These are phyloP conservation scores for Chrysolina americana DNA, from an alignment of 2,888 invertebrate genomes.

Conservation along the genomic window DNA sequence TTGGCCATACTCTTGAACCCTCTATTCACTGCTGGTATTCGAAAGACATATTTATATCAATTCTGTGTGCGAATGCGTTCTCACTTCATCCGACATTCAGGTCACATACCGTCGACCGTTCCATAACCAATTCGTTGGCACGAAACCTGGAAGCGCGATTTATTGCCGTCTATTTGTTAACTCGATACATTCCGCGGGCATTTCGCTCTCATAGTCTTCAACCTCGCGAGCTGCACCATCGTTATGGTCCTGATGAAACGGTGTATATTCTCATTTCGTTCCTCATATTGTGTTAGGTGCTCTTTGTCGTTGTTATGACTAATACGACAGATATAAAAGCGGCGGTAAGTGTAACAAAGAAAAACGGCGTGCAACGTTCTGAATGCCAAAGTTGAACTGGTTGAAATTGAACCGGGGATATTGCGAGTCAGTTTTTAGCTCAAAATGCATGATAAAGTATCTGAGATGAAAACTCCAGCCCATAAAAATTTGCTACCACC, in stretches of 20 bases:
- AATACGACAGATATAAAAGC: slow-evolving; percentile 25
- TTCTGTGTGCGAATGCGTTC: neutral
- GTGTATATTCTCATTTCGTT: slow-evolving; percentile 29
- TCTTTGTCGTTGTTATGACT: slow-evolving; percentile 30
- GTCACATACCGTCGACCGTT: neutral
- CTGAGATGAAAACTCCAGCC: neutral
- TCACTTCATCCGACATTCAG: neutral
- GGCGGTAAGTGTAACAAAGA: slow-evolving; percentile 29
- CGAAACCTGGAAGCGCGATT: slow-evolving; percentile 15
- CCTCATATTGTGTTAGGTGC: slow-evolving; percentile 18
- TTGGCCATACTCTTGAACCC: too few species aligned
- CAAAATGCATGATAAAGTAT: neutral
- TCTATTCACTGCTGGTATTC: too few species aligned
- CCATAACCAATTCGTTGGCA: neutral
- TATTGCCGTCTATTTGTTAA: slow-evolving; percentile 20
- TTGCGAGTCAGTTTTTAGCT: neutral
- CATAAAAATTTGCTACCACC: neutral
- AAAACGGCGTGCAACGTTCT: slow-evolving; percentile 19
- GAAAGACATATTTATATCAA: neutral
- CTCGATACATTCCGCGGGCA: slow-evolving; percentile 11
- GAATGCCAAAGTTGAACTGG: neutral
- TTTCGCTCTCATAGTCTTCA: slow-evolving; percentile 10
- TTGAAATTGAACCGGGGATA: neutral
- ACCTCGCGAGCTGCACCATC: slow-evolving; percentile 22
- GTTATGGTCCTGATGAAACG: slow-evolving; percentile 27